A percentile compares a stretch with the other conserved stretches of the same genome.
Conservation (phyloP, 2,113 vertebrate species). For the Limanda limanda region DNA sequence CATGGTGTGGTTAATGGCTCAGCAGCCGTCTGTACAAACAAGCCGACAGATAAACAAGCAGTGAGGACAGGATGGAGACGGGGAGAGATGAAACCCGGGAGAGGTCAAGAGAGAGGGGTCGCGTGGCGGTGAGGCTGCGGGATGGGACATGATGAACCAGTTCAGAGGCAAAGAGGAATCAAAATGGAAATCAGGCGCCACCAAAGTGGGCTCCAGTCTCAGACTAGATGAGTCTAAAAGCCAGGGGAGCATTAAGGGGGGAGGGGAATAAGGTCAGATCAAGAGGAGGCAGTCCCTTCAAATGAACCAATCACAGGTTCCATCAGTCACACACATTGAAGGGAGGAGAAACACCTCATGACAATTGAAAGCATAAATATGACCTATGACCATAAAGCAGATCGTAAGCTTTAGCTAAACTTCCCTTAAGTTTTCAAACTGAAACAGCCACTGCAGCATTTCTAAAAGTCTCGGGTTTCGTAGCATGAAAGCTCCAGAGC, state of each 20-base stretch:
- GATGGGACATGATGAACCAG: conserved; percentile 67
- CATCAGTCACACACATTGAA: too few species aligned
- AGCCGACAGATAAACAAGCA: conserved; percentile 60
- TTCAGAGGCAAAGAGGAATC: conserved; percentile 77
- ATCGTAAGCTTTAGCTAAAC: too few species aligned
- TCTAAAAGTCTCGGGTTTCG: too few species aligned
- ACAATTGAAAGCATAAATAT: too few species aligned
- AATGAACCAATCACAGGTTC: too few species aligned
- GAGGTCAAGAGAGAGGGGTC: conserved; percentile 59
- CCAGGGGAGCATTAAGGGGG: conserved; percentile 20
- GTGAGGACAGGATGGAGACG: conserved; percentile 52
- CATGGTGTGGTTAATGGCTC: conserved; percentile 61
- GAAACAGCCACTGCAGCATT: too few species aligned
- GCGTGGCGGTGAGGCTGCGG: conserved; percentile 51
- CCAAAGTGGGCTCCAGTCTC: conserved; percentile 64
- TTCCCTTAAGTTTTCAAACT: too few species aligned
- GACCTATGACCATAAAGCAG: too few species aligned
- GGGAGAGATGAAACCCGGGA: conserved; percentile 56
- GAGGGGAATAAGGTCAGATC: neutral
- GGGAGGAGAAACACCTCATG: too few species aligned
- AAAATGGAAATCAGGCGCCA: conserved; percentile 79
- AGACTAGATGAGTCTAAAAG: conserved; percentile 64
- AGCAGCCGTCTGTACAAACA: conserved; percentile 53
- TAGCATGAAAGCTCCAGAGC: too few species aligned
- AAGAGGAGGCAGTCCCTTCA: too few species aligned